These are phyloP conservation scores for Cottus gobio DNA, from an alignment of 2,113 vertebrate genomes.

Conservation along the genomic window DNA sequence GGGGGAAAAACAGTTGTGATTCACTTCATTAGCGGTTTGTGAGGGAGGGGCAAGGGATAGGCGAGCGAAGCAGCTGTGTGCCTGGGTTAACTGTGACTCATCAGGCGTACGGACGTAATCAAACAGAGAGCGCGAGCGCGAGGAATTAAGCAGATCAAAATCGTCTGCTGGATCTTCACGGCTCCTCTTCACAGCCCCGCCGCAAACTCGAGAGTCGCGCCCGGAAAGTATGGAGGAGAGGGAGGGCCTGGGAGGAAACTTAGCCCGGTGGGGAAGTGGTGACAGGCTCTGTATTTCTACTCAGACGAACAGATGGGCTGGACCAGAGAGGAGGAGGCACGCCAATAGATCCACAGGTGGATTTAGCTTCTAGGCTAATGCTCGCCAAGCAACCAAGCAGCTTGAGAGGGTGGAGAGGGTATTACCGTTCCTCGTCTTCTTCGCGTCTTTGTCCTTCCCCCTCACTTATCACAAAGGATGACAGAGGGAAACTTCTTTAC, in stretches of 20 bases:
- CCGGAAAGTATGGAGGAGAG: slow-evolving; percentile 39
- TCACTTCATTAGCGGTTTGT: slow-evolving; percentile 79
- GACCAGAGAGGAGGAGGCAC: slow-evolving; percentile 47
- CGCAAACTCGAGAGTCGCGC: slow-evolving; percentile 47
- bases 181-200: slow-evolving; percentile 59
- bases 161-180: slow-evolving; percentile 67
- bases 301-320: slow-evolving; percentile 67
- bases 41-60: slow-evolving; percentile 49
- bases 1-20: slow-evolving; percentile 74
- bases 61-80: slow-evolving; percentile 67
- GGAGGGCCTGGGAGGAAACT: slow-evolving; percentile 40
- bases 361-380: slow-evolving; percentile 50
- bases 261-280: slow-evolving; percentile 34
- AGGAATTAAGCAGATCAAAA: slow-evolving; percentile 71
- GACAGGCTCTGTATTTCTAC: slow-evolving; percentile 58
- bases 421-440: slow-evolving; percentile 62
- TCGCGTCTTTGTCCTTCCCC: slow-evolving; percentile 58
- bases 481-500: slow-evolving; percentile 45
- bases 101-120: slow-evolving; percentile 73
- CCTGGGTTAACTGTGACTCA: slow-evolving; percentile 78
- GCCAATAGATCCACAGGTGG: slow-evolving; percentile 61
- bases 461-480: slow-evolving; percentile 58
- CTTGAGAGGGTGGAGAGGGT: neutral
- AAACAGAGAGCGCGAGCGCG: slow-evolving; percentile 10
- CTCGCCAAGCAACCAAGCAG: slow-evolving; percentile 45